Base-by-base conservation (phyloP, 1,140 invertebrate genomes). In the Cherax destructor region DNA sequence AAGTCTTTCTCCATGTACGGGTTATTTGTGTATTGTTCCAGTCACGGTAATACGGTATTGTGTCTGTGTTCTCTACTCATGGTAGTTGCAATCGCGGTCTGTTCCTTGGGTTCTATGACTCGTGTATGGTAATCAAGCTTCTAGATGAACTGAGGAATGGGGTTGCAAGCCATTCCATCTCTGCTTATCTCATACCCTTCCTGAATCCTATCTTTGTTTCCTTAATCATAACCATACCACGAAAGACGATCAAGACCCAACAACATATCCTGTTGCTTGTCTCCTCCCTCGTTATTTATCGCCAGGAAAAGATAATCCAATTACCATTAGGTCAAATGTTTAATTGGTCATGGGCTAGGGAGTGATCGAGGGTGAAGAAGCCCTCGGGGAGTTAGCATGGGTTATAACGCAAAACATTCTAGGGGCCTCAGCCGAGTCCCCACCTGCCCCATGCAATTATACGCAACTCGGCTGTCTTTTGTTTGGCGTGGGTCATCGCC, bases 361-460 rank as follows among this genome's bases (percentile, higher is more conserved):
- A 4, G 21, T 9, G 77, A 47, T 0, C 4, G 77, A 50, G 47
- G 47, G 52, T 56, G 16, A 30, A 4, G 18, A 56, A 56, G n/a
- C 50, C 24, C 52, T 13, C n/a, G 61, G 80, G 80, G n/a, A 61
- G 21, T 50, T 83, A 56, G 80, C 56, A 16, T 52, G 59, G 80
- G 30, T 61, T 56, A 83, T 83, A 56, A 56, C 52, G 16, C 80
- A 61, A 61, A 61, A 61, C 52, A 83, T 61, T 83, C 52, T 56
- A 56, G 50, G n/a, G 9, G 56, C 13, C 56, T 13, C 80, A 18
- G 13, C 80, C n/a, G 30, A 52, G 7, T 9, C 80, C 59, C 7
- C 80, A 83, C 80, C 80, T 83, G 80, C 80, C 30, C 11, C 21
- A 41, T 30, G 80, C 80, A 83, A 83, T 83, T 83, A 83, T 13